Evolutionary conservation across 2,113 vertebrate species (phyloP).

Genomic region (Seriola aureovittata): DNA sequence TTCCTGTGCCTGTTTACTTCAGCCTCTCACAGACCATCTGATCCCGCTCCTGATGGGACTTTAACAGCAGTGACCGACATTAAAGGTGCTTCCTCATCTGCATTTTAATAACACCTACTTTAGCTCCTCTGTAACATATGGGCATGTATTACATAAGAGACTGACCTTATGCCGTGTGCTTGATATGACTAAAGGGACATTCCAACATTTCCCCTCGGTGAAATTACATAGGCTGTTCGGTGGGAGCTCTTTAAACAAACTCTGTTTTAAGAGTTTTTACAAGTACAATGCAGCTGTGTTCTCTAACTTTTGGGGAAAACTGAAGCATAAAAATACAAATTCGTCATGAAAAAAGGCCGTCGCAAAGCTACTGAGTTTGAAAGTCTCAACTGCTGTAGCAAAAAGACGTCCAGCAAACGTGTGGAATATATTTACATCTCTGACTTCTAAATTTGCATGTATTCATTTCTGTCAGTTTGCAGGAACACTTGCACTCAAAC

Average conservation of each 20-base stretch:
- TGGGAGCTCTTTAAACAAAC: neutral
- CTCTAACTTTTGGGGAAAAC: neutral
- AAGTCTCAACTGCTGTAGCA: neutral
- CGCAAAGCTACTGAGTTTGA: neutral
- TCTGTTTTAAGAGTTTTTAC: neutral
- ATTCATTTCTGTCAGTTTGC: slow-evolving; percentile 1
- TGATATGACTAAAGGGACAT: neutral
- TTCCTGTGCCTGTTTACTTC: neutral
- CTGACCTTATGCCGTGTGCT: neutral
- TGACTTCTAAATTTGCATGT: neutral
- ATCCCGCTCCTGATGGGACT: slow-evolving; percentile 1
- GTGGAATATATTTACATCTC: neutral
- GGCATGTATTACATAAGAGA: neutral
- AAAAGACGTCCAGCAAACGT: neutral
- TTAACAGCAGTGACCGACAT: slow-evolving; percentile 19
- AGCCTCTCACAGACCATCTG: neutral
- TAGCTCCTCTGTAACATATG: neutral
- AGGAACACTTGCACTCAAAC: neutral
- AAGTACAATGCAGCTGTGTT: neutral
- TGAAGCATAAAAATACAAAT: neutral
- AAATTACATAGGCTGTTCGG: neutral
- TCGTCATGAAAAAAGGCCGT: neutral
- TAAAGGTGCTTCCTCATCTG: neutral
- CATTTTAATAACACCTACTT: neutral
- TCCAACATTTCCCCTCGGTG: neutral